Base-by-base conservation (phyloP, 2,113 vertebrate species). In the Trematocara macrostoma region DNA sequence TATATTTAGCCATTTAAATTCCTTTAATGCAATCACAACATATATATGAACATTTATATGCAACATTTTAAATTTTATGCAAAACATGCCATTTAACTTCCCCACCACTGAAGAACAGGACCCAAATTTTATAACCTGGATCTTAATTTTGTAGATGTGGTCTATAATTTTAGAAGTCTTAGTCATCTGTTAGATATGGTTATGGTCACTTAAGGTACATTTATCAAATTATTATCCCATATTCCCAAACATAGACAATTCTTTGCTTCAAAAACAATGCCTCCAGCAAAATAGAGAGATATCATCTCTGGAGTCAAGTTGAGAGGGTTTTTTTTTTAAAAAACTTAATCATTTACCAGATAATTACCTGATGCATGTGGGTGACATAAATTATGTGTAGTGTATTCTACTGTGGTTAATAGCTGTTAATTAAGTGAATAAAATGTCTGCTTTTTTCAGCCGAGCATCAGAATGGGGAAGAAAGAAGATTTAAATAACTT, bases 161-260 rank as follows among this genome's bases (percentile, higher is more conserved):
- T 57, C 53, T 57, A 29, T 49, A 76, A 47, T 31, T 74, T 47
- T 26, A 59, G 29, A 59, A 61, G 29, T 61, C 10, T 40, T 29
- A 0, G 52, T 40, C n/a, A 56, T 18, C 12, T 56, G 53, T 29
- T 29, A 56, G 52, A 38, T 55, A 42, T 79, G 51, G 15, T 26
- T 40, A 1, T 16, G 11, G 18, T 56, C 52, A 12, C 52, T 79
- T 26, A 56, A 56, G 26, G 26, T 49, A 49, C 42, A 76, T 76
- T 49, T 76, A 29, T 31, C 0, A 0, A 11, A 76, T 76, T 49
- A 0, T 11, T 74, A 74, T 49, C 15, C 42, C 1, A 74, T 11
- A 47, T 29, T 26, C 20, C 67, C 40, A 26, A 42, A 71, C 40
- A 71, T 16, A 71, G 8, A 45, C 67, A 10, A 71, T 45, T 71